Conservation (phyloP, 2,113 vertebrate species). For the Mirounga angustirostris region DNA sequence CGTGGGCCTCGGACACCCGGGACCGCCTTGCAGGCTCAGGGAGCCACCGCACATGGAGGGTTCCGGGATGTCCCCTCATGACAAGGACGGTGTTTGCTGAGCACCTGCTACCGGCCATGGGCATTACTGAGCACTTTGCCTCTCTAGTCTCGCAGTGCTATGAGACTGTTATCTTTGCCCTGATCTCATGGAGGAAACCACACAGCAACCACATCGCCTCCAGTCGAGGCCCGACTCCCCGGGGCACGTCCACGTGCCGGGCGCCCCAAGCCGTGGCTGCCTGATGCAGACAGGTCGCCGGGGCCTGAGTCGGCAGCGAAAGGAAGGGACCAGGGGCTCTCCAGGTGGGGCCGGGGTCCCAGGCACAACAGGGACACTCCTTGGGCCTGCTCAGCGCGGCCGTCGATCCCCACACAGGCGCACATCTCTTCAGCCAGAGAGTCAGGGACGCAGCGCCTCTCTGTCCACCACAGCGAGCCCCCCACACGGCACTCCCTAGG, state of each 20-base stretch:
- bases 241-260: background rate
- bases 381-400: too few species aligned
- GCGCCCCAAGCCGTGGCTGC: too few species aligned
- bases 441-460: background rate
- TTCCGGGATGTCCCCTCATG: background rate
- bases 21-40: background rate
- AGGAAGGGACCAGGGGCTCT: too few species aligned
- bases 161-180: background rate
- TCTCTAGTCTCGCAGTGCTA: rapidly evolving
- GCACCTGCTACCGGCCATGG: background rate
- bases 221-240: background rate
- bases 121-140: background rate
- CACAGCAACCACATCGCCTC: too few species aligned
- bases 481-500: rapidly evolving
- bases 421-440: background rate
- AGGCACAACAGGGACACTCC: too few species aligned
- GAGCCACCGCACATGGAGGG: rapidly evolving
- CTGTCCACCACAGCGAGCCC: too few species aligned
- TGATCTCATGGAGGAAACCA: background rate
- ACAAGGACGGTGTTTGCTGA: too few species aligned
- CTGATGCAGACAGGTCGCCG: too few species aligned
- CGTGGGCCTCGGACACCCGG: background rate
- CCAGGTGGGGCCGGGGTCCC: too few species aligned
- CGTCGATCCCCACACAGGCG: rapidly evolving
- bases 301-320: background rate